Evolutionary conservation across 2,888 invertebrate genomes (phyloP), one percentile per base, ranked within the genome.

Genomic region (Ochropleura plecta): DNA sequence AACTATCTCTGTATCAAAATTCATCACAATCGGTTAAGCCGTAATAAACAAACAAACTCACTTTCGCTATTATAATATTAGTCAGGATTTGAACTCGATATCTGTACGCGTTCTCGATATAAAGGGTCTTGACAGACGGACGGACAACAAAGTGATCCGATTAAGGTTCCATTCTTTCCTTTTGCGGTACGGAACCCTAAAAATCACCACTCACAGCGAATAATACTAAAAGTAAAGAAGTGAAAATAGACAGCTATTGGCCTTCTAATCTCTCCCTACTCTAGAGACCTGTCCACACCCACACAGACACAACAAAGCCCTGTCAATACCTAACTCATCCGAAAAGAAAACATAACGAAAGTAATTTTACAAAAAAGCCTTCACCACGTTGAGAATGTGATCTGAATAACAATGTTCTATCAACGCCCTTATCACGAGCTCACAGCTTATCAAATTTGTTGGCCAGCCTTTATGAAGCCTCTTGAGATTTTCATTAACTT

Each of bases 401-500:
- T 59, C 73, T 55, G 87, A 85, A 85, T 85, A 72, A 73, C 62
- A 84, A 85, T 81, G 78, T 77, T 67, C 80, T 63, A 77, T 73
- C 70, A 70, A 76, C 62, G 64, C 71, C 79, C 76, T 79, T 84
- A 77, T 84, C 84, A 82, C 78, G 72, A 76, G 68, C 86, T 84
- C 76, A 76, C 77, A 83, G 85, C 83, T 88, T 85, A 86, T 86
- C 87, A 89, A 89, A 89, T 88, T 86, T 85, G 83, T 82, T 78
- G 78, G 72, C 73, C 78, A 80, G 81, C 75, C 76, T 84, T 86
- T 87, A 88, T 85, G 85, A 86, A 85, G 76, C 82, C 87, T 76
- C 86, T 87, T 75, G 81, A 88, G 85, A 87, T 88, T 89, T 88
- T 88, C 89, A 89, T 90, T 88, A 89, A 88, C 73, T 83, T 87